Evolutionary conservation across 2,797 vertebrate genomes (phyloP).

Genomic region (Phataginus tetradactyla): DNA sequence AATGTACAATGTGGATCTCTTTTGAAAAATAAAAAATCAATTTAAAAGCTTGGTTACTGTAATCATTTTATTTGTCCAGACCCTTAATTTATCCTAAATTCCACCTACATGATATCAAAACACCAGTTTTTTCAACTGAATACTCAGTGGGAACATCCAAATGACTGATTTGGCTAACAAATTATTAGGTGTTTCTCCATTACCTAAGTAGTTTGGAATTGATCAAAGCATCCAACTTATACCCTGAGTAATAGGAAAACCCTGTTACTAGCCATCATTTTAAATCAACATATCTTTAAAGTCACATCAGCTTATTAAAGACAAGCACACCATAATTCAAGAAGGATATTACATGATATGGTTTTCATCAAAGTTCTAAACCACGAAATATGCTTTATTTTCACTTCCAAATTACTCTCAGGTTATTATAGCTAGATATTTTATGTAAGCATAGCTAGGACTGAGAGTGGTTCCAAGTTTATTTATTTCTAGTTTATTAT

Average conservation of each 20-base stretch:
- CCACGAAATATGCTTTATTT: background rate
- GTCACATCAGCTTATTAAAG: background rate
- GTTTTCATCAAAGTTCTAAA: background rate
- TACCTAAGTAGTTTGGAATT: background rate
- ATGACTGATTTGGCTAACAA: background rate
- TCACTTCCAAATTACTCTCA: background rate
- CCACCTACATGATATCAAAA: background rate
- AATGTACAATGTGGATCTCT: background rate
- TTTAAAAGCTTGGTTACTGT: background rate
- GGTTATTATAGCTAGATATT: background rate
- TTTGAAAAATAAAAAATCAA: background rate
- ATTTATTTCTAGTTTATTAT: background rate
- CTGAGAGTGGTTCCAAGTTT: background rate
- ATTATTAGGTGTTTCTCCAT: constrained; percentile 15
- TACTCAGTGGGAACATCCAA: background rate
- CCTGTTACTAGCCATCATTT: background rate
- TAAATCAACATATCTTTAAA: background rate
- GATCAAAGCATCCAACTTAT: background rate
- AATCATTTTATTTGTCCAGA: background rate
- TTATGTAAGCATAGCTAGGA: background rate
- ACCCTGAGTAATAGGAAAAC: background rate
- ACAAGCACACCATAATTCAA: background rate
- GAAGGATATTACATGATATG: background rate
- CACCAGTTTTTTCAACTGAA: background rate
- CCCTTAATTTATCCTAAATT: background rate